These are phyloP conservation scores for Chitala chitala DNA, from an alignment of 2,113 vertebrate genomes.

Conservation along the genomic window DNA sequence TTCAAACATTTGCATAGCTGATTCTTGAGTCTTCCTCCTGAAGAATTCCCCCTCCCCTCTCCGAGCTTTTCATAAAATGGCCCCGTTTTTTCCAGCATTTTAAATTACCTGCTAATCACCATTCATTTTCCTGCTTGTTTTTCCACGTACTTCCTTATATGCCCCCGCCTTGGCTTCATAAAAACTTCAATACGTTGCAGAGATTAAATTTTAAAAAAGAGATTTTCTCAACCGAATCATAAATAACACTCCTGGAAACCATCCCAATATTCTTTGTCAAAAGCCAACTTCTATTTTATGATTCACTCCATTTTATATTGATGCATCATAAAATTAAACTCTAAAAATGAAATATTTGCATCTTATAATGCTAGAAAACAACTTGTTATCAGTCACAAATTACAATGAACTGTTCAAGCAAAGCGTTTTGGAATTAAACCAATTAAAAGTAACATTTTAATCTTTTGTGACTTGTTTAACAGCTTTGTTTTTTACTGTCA, in stretches of 20 bases:
- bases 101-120: slow-evolving; percentile 33
- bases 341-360: background rate
- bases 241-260: slow-evolving; percentile 15
- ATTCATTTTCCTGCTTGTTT: slow-evolving; percentile 17
- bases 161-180: slow-evolving; percentile 27
- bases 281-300: background rate
- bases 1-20: too few relatives aligned
- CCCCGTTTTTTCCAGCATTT: slow-evolving; percentile 14
- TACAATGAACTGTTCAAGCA: background rate
- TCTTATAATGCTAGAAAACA: background rate
- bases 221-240: background rate
- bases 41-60: background rate
- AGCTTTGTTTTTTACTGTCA: too few relatives aligned
- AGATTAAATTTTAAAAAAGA: slow-evolving; percentile 19
- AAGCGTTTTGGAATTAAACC: background rate
- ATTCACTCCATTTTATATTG: background rate
- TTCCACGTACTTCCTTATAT: slow-evolving; percentile 17
- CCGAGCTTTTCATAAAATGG: slow-evolving; percentile 1
- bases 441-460: background rate
- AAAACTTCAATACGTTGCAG: slow-evolving; percentile 23
- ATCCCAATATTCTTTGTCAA: slow-evolving; percentile 1
- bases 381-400: background rate
- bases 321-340: background rate
- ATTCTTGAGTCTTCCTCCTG: background rate
- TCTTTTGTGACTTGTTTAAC: background rate